phyloP scores from a whole-genome alignment of 2,888 invertebrate species.

The Electrophaes corylata region DNA sequence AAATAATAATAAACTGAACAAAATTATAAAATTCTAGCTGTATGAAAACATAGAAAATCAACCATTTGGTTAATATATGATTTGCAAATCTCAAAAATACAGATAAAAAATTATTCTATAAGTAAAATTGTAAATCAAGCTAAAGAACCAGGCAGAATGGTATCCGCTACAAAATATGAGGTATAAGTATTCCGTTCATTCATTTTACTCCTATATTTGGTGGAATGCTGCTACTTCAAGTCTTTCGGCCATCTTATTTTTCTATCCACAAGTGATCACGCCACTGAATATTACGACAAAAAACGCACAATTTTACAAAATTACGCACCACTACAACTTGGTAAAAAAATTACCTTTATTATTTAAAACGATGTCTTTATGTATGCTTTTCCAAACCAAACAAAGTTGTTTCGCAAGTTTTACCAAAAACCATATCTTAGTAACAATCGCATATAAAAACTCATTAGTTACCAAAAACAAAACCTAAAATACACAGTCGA shows the following conservation, averaged over 20 bases:
- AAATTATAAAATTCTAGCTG: background rate
- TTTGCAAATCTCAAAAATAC: constrained; percentile 32
- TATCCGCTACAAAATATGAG: constrained; percentile 76
- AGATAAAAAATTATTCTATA: constrained; percentile 39
- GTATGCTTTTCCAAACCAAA: too few relatives aligned
- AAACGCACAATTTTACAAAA: background rate
- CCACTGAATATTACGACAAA: constrained; percentile 13
- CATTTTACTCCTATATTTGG: constrained; percentile 47
- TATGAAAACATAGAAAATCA: constrained; percentile 12
- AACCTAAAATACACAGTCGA: constrained; percentile 11
- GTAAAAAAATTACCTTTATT: too few relatives aligned
- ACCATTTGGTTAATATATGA: constrained; percentile 11
- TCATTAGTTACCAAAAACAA: background rate
- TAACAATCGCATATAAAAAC: too few relatives aligned
- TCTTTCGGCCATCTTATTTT: constrained; percentile 29
- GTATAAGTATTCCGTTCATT: constrained; percentile 52
- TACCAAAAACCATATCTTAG: too few relatives aligned
- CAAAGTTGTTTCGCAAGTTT: background rate
- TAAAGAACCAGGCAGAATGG: constrained; percentile 50
- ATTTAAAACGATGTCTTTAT: too few relatives aligned
- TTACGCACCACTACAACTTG: background rate
- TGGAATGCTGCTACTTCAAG: constrained; percentile 53
- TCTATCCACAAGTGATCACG: constrained; percentile 27
- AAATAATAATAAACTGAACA: background rate
- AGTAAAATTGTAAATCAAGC: constrained; percentile 50